Percentiles rank a stretch among this genome's conserved stretches.
Conservation (phyloP, 2,888 invertebrate species). For the Hipparchia semele region DNA sequence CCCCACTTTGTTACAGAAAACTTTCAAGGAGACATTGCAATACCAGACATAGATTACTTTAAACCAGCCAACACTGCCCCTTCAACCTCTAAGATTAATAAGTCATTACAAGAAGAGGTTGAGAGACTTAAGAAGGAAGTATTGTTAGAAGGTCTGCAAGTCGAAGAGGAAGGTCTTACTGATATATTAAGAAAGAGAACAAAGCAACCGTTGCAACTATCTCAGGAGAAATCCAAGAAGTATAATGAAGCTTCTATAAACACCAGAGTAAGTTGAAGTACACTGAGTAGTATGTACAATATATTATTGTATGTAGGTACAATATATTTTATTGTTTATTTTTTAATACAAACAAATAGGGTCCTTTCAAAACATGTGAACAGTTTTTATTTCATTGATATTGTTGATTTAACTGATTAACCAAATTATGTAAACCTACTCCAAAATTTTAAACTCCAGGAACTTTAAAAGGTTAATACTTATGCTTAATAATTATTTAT, state of each 20-base stretch:
- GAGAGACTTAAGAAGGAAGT: constrained; percentile 92
- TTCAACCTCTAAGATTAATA: constrained; percentile 83
- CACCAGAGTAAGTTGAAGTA: constrained; percentile 61
- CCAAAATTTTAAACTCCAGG: no score
- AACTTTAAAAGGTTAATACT: no score
- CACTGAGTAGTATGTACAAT: no score
- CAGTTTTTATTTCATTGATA: no score
- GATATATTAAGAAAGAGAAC: constrained; percentile 88
- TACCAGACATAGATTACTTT: constrained; percentile 84
- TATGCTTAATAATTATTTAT: no score
- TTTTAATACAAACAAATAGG: no score
- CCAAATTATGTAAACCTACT: no score
- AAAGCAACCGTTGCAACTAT: constrained; percentile 82
- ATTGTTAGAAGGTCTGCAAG: constrained; percentile 90
- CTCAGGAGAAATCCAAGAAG: constrained; percentile 76
- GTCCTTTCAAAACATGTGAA: no score
- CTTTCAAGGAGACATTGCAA: constrained; percentile 93
- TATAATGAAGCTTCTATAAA: constrained; percentile 75
- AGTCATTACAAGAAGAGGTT: constrained; percentile 89
- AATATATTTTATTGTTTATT: no score
- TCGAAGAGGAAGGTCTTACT: constrained; percentile 92
- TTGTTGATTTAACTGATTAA: no score
- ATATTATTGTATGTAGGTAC: no score
- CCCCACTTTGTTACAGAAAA: constrained; percentile 84
- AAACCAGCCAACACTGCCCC: constrained; percentile 58